A percentile compares a stretch with the other conserved stretches of the same genome.
These are phyloP conservation scores for Nesometra sesokonis DNA, from an alignment of 35 echinoderm and acorn worm genomes.

Conservation along the genomic window DNA sequence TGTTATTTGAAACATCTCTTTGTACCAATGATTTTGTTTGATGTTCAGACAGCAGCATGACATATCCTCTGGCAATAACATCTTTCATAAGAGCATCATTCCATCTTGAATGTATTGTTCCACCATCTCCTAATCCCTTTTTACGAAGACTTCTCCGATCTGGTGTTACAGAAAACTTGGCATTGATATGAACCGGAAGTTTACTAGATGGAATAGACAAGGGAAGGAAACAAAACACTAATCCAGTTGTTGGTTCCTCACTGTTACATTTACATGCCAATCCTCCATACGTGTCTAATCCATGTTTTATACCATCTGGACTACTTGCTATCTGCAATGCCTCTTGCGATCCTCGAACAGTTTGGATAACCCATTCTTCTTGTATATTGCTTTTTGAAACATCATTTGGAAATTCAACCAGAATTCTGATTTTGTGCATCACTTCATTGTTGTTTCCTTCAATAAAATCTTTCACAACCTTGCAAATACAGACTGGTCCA, in stretches of 20 bases:
- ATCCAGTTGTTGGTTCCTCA: background rate
- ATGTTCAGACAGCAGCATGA: constrained; percentile 26
- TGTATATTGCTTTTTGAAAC: background rate
- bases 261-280: constrained; percentile 19
- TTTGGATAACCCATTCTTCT: constrained; percentile 15
- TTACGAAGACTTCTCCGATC: constrained; percentile 35
- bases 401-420: background rate
- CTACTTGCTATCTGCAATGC: background rate
- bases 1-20: background rate
- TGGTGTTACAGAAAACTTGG: constrained; percentile 38
- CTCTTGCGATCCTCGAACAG: background rate
- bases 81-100: constrained; percentile 35
- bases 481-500: background rate
- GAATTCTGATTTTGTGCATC: background rate
- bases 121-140: background rate
- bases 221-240: constrained; percentile 66
- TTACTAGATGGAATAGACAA: constrained; percentile 26
- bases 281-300: constrained; percentile 36
- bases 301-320: constrained; percentile 8
- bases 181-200: constrained; percentile 74
- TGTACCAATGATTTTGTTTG: background rate
- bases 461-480: background rate
- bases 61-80: constrained; percentile 32
- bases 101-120: constrained; percentile 11
- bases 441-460: background rate